Evolutionary conservation across 2,888 invertebrate species (phyloP), one percentile per base, ranked within the genome.

Genomic region (Shargacucullia verbasci): DNA sequence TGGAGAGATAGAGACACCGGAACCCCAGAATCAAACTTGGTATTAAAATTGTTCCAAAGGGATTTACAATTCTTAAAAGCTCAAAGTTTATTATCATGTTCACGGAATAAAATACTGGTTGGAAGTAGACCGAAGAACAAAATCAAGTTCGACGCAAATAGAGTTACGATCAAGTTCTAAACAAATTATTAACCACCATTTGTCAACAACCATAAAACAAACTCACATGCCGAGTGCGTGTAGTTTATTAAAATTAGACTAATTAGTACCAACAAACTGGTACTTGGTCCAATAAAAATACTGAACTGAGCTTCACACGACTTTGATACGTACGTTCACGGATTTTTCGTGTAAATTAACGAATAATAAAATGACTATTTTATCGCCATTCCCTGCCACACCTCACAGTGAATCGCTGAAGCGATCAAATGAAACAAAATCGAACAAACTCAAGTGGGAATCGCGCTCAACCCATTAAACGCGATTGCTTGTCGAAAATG

Each of bases 401-500:
- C 84, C 82, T 85, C 76, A 66, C 75, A 72, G 79, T 85, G 83
- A 85, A 85, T 87, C 82, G 85, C 49, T 81, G 79, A 78, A 85
- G 83, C 86, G 82, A 88, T 90, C 86, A 85, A 90, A 89, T 88
- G 87, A 86, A 89, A 90, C 87, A 88, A 89, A 89, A 88, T 89
- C 83, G 88, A 86, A 90, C 87, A 84, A 87, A 90, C 84, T 89
- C 89, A 92, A 91, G 92, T 88, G 92, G 90, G 91, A 90, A 88
- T 91, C 88, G 86, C 78, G 83, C 82, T 87, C 84, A 88, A 88
- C 87, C 91, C 88, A 92, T 92, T 91, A 89, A 91, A 88, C 84
- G 82, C 88, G 89, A 90, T 89, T 90, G 90, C 90, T 91, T 91
- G 91, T 91, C 91, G 87, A 90, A 92, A 91, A 92, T 92, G 87